phyloP scores from a whole-genome alignment of 1,140 invertebrate species.

The Lysiphlebus fabarum region DNA sequence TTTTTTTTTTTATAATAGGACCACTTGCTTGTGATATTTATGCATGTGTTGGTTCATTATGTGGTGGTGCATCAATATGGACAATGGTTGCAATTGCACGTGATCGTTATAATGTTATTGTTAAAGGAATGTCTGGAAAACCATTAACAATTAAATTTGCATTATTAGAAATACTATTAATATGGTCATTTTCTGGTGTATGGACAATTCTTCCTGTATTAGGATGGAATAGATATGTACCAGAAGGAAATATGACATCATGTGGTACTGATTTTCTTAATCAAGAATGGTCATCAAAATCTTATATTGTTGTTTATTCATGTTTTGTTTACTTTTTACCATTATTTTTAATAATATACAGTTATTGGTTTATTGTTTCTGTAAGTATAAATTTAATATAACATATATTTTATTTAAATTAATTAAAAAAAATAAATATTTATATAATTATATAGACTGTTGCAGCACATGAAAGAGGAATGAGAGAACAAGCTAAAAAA shows the following conservation, averaged over 20 bases:
- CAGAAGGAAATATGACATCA: constrained; percentile 83
- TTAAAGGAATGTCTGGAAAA: constrained; percentile 71
- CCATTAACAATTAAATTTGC: constrained; percentile 70
- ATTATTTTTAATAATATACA: constrained; percentile 69
- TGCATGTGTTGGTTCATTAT: constrained; percentile 74
- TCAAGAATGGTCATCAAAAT: constrained; percentile 62
- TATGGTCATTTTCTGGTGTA: constrained; percentile 66
- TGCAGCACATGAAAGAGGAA: constrained; percentile 73
- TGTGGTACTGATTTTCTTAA: constrained; percentile 81
- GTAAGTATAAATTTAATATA: constrained; percentile 41
- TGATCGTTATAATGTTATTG: constrained; percentile 83
- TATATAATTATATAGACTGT: constrained; percentile 59
- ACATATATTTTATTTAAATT: not conserved
- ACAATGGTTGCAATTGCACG: constrained; percentile 78
- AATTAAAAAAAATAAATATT: constrained; percentile 7
- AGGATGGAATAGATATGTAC: constrained; percentile 82
- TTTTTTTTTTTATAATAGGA: constrained; percentile 46
- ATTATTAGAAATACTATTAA: constrained; percentile 63
- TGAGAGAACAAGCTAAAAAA: constrained; percentile 81
- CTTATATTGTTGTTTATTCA: constrained; percentile 70
- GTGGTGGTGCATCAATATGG: constrained; percentile 79
- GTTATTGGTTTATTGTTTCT: constrained; percentile 76
- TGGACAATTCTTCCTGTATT: constrained; percentile 75
- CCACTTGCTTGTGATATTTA: constrained; percentile 80
- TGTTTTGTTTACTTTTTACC: constrained; percentile 71